Conservation (phyloP, 2,113 vertebrate genomes). For the Phalacrocorax carbo region DNA sequence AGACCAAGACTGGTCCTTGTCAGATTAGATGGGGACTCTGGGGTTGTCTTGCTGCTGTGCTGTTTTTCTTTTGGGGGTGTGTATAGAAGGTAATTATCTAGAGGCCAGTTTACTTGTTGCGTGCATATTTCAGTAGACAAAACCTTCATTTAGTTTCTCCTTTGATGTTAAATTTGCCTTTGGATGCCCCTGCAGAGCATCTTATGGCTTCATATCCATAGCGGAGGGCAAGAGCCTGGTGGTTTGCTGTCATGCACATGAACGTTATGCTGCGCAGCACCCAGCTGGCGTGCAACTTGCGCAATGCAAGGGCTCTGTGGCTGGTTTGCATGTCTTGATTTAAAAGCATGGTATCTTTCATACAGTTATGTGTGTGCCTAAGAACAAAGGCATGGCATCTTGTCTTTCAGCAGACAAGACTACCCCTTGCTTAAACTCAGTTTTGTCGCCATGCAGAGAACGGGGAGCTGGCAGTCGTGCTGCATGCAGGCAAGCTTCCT, state of each 20-base stretch:
- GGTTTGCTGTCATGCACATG: not conserved
- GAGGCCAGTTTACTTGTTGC: not conserved
- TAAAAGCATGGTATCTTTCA: not conserved
- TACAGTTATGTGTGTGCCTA: not conserved
- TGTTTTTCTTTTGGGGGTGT: not conserved
- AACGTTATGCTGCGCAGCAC: accelerated
- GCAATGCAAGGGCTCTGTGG: not conserved
- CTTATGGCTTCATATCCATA: not conserved
- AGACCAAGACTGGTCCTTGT: not conserved
- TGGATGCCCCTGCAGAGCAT: not conserved
- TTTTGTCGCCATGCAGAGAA: not conserved
- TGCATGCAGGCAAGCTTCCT: not conserved
- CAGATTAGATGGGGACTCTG: not conserved
- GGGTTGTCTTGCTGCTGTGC: not conserved
- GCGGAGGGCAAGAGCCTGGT: accelerated
- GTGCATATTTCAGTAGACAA: not conserved
- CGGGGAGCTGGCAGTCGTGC: not conserved
- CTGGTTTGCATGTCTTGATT: accelerated
- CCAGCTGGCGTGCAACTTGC: accelerated
- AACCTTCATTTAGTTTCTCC: not conserved
- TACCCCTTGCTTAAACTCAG: not conserved
- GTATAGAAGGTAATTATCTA: not conserved
- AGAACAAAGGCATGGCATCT: not conserved
- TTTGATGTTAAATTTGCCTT: not conserved
- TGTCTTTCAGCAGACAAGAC: not conserved